These are phyloP conservation scores for Pocillopora damicornis DNA, from an alignment of 64 coral and sea anemone genomes.

Conservation along the genomic window DNA sequence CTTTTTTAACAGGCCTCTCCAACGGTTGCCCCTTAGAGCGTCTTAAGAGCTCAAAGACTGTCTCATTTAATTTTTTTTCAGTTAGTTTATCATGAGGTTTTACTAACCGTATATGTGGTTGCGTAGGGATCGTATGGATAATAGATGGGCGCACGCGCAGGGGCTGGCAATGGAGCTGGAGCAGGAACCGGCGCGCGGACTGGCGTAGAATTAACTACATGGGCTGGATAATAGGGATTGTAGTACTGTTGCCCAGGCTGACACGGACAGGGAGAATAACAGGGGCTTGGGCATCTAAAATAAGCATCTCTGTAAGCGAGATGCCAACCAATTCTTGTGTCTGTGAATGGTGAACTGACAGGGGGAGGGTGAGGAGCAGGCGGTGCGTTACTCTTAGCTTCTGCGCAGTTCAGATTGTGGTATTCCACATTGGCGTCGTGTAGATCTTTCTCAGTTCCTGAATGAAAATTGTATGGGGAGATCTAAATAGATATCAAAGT, in stretches of 20 bases:
- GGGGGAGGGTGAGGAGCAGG: conserved; percentile 42
- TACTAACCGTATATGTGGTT: background rate
- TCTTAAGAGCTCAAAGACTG: no score
- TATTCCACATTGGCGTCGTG: conserved; percentile 40
- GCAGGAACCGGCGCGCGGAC: background rate
- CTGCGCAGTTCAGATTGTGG: conserved; percentile 50
- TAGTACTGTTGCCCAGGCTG: conserved; percentile 7
- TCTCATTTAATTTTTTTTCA: background rate
- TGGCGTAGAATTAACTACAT: background rate
- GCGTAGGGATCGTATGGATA: background rate
- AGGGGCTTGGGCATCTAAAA: background rate
- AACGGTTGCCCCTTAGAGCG: no score
- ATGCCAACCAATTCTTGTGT: conserved; percentile 69
- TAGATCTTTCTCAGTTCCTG: conserved; percentile 36
- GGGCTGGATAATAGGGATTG: background rate
- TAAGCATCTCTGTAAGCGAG: conserved; percentile 57
- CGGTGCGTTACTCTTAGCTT: conserved; percentile 48
- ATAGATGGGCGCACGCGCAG: background rate
- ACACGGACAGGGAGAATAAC: background rate
- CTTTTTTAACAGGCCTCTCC: no score
- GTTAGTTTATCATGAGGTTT: no score
- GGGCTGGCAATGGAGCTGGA: background rate
- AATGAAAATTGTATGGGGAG: no score
- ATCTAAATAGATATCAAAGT: no score
- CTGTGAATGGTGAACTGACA: conserved; percentile 45